A percentile compares a stretch with the other conserved stretches of the same genome.
phyloP scores from a whole-genome alignment of 2,113 vertebrate genomes.

The Neofelis nebulosa region DNA sequence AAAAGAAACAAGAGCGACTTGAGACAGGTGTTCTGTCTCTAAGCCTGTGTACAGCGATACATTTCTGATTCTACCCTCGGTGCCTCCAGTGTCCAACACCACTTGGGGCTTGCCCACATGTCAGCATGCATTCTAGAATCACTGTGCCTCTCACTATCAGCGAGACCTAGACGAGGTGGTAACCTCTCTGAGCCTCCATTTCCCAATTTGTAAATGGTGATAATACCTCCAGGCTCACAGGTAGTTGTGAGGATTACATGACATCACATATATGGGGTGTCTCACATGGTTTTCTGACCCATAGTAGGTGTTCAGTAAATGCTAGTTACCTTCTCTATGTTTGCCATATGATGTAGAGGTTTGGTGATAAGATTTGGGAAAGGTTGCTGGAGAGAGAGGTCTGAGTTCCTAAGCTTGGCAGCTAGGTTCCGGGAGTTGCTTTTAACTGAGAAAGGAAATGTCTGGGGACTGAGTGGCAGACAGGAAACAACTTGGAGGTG shows the following conservation, averaged over 20 bases:
- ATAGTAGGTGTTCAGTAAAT: not conserved
- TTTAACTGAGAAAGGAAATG: not conserved
- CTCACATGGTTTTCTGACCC: not conserved
- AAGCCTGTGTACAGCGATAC: not conserved
- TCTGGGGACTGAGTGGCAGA: not conserved
- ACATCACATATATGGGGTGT: not conserved
- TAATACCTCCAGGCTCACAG: not conserved
- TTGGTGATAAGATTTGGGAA: not conserved
- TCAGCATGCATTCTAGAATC: not conserved
- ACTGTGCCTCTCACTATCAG: not conserved
- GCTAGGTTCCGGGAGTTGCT: not conserved
- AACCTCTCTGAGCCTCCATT: not conserved
- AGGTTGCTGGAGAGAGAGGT: not conserved
- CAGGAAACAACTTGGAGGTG: not conserved
- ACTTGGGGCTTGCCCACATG: not conserved
- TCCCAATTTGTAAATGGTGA: not conserved
- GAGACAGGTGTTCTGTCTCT: not conserved
- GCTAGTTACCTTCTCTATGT: not conserved
- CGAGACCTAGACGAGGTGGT: not conserved
- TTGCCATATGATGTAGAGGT: not conserved
- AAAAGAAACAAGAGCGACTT: not conserved
- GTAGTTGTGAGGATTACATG: not conserved
- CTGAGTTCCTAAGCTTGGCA: not conserved
- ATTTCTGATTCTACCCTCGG: not conserved
- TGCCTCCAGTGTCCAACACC: not conserved